Conservation (phyloP, 2,113 vertebrate genomes). For the Otis tarda region DNA sequence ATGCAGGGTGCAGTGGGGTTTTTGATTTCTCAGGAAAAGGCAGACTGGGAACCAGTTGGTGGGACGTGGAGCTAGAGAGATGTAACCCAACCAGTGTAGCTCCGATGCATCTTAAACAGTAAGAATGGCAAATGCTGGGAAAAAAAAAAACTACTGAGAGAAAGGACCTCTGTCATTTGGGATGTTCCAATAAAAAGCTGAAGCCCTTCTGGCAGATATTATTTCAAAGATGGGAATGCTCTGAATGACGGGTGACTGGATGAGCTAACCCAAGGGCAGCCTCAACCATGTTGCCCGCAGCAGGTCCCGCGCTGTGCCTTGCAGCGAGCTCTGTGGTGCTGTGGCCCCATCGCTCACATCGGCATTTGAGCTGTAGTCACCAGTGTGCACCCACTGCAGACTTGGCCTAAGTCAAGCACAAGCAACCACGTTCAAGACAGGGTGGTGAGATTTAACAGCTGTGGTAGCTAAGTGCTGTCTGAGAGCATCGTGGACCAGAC, state of each 20-base stretch:
- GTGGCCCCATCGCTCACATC: neutral
- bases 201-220: neutral
- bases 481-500: neutral
- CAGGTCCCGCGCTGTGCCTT: neutral
- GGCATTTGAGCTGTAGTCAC: neutral
- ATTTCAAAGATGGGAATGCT: neutral
- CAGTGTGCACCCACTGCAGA: neutral
- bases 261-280: neutral
- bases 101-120: neutral
- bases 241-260: neutral
- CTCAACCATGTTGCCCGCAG: rapidly evolving
- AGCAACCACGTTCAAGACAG: rapidly evolving
- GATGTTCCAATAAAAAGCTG: neutral
- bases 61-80: neutral
- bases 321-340: neutral
- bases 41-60: neutral
- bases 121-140: neutral
- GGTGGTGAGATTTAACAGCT: neutral
- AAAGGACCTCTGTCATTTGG: neutral
- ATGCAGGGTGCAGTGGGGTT: neutral
- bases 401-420: neutral
- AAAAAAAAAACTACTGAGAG: neutral
- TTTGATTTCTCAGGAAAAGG: neutral
- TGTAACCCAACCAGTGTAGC: neutral
- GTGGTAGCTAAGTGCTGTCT: neutral